Conservation (phyloP, 2,113 vertebrate species). For the Phainopepla nitens region DNA sequence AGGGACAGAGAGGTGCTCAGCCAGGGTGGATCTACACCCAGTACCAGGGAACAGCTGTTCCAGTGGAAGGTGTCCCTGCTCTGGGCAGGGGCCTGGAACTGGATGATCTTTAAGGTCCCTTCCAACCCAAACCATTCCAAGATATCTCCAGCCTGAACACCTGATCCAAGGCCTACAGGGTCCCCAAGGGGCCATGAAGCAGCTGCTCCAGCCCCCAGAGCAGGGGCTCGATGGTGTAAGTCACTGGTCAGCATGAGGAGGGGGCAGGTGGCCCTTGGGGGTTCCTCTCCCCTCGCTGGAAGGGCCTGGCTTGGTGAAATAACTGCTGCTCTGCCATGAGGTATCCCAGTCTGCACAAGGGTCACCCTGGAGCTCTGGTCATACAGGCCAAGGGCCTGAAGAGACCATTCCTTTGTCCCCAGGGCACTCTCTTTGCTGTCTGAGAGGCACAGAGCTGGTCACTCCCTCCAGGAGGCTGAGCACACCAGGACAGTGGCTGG, state of each 20-base stretch:
- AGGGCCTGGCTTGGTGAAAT: neutral
- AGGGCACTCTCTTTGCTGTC: neutral
- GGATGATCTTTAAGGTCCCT: neutral
- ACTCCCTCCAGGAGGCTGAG: rapidly evolving
- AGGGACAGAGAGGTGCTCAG: neutral
- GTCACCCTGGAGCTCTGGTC: neutral
- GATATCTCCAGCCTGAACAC: neutral
- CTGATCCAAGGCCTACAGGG: neutral
- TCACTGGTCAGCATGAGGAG: neutral
- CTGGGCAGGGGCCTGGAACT: rapidly evolving
- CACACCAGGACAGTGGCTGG: rapidly evolving
- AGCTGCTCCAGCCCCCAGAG: neutral
- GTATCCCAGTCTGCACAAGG: too few relatives aligned
- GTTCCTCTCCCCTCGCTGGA: neutral
- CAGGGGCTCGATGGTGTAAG: neutral
- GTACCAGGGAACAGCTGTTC: neutral
- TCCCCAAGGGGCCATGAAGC: neutral
- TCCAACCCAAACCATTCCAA: neutral
- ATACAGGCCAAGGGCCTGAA: neutral
- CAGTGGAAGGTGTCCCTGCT: neutral
- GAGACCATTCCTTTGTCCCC: neutral
- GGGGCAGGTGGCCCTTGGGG: neutral
- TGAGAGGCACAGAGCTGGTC: neutral
- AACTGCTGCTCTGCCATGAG: neutral
- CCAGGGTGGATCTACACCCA: neutral